Evolutionary conservation across 2,888 invertebrate species (phyloP).

Genomic region (Rhingia campestris): DNA sequence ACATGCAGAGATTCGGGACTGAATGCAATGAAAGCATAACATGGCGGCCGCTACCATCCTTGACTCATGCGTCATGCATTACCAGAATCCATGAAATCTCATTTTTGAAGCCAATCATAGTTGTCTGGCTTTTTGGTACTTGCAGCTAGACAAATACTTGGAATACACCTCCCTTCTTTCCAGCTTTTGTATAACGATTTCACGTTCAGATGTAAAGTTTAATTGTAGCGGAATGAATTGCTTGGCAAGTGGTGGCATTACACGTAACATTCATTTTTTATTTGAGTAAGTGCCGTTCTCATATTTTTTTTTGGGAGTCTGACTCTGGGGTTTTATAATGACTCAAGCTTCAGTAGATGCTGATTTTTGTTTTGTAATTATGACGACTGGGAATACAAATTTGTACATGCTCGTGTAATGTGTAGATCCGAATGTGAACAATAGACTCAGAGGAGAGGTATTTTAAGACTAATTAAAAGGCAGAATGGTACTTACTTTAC

Average conservation of each 20-base stretch:
- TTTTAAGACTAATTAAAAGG: conserved; percentile 20
- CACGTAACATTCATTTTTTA: conserved; percentile 42
- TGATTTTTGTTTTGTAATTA: conserved; percentile 34
- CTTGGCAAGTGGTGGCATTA: conserved; percentile 39
- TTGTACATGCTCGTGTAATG: not conserved
- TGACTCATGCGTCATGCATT: conserved; percentile 9
- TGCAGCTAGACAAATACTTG: conserved; percentile 58
- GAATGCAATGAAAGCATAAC: conserved; percentile 12
- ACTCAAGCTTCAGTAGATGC: conserved; percentile 9
- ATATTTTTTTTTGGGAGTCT: conserved; percentile 8
- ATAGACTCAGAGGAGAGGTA: conserved; percentile 11
- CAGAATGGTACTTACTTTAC: no score
- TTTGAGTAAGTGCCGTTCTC: conserved; percentile 30
- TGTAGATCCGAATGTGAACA: not conserved
- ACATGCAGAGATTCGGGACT: conserved; percentile 9
- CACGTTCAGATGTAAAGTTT: conserved; percentile 37
- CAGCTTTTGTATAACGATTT: conserved; percentile 42
- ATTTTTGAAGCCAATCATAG: conserved; percentile 65
- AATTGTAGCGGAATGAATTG: conserved; percentile 61
- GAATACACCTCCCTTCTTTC: not conserved
- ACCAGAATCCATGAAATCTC: conserved; percentile 49
- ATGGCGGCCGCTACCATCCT: conserved; percentile 3
- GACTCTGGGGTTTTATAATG: not conserved
- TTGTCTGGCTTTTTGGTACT: conserved; percentile 66
- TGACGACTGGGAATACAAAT: not conserved